A percentile compares a stretch with the other conserved stretches of the same genome.
These are phyloP conservation scores for Tachina lurida DNA, from an alignment of 2,888 invertebrate species.

Conservation along the genomic window DNA sequence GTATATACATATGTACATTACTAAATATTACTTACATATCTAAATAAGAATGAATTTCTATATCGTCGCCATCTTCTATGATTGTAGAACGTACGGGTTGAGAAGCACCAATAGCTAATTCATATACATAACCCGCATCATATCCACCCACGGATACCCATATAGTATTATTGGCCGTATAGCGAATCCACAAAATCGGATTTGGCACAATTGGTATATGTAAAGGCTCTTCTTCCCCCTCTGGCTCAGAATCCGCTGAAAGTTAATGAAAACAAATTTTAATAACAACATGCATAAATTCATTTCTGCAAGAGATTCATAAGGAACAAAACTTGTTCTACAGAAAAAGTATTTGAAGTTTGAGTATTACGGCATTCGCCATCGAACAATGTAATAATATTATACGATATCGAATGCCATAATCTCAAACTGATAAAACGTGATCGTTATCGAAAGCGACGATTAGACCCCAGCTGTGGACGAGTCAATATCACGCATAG, in stretches of 20 bases:
- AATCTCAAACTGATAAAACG: too few relatives aligned
- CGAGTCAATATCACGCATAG: too few relatives aligned
- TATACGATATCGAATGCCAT: too few relatives aligned
- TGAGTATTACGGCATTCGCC: too few relatives aligned
- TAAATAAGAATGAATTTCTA: slow-evolving; percentile 84
- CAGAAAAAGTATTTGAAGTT: too few relatives aligned
- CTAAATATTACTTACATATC: slow-evolving; percentile 83
- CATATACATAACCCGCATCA: slow-evolving; percentile 88
- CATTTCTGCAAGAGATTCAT: too few relatives aligned
- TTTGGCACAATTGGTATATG: slow-evolving; percentile 85
- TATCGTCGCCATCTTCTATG: slow-evolving; percentile 84
- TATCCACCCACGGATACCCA: slow-evolving; percentile 87
- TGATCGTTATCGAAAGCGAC: too few relatives aligned
- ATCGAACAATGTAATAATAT: too few relatives aligned
- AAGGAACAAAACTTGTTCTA: too few relatives aligned
- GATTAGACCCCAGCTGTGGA: too few relatives aligned
- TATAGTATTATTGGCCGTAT: slow-evolving; percentile 84
- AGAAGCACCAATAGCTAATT: slow-evolving; percentile 83
- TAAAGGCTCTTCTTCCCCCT: slow-evolving; percentile 84
- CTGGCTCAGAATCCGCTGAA: slow-evolving; percentile 84
- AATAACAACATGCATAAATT: neutral
- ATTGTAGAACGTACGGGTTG: slow-evolving; percentile 83
- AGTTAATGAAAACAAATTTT: slow-evolving; percentile 52
- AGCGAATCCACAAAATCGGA: slow-evolving; percentile 85
- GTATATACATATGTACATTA: neutral